phyloP scores from a whole-genome alignment of 2,113 vertebrate genomes.

The Larimichthys polyactis region DNA sequence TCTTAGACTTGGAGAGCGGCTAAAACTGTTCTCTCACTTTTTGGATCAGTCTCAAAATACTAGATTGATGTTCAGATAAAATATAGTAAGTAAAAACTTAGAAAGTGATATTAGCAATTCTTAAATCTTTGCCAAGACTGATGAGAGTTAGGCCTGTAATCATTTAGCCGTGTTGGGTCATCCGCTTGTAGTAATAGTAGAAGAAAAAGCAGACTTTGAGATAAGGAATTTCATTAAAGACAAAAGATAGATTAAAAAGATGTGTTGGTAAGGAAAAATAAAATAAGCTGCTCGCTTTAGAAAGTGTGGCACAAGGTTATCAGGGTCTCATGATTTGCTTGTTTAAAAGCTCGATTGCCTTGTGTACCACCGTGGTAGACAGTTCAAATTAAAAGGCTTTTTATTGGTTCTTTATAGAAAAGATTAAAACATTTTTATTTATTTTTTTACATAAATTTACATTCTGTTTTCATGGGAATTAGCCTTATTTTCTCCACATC shows the following conservation, averaged over 20 bases:
- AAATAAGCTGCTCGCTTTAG: conserved; percentile 13
- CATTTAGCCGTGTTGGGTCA: conserved; percentile 23
- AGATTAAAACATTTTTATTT: background rate
- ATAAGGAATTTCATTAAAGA: conserved; percentile 46
- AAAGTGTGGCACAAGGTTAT: conserved; percentile 16
- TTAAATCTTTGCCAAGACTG: background rate
- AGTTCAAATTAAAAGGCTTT: background rate
- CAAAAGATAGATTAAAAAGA: conserved; percentile 9
- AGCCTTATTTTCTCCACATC: background rate
- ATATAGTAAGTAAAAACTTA: background rate
- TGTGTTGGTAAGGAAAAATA: conserved; percentile 19
- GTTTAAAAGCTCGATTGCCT: background rate
- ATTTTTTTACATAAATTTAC: conserved; percentile 3
- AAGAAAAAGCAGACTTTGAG: conserved; percentile 22
- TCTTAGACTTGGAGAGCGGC: background rate
- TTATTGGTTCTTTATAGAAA: background rate
- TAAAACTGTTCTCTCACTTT: background rate
- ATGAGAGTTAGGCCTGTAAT: conserved; percentile 23
- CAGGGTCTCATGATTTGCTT: background rate
- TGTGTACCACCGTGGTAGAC: background rate
- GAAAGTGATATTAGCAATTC: conserved; percentile 9
- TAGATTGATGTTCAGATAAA: conserved; percentile 12
- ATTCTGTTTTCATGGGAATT: background rate
- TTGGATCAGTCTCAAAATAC: background rate
- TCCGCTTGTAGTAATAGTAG: conserved; percentile 6